Base-by-base conservation (phyloP, 2,113 vertebrate genomes). In the Toxotes chatareus region DNA sequence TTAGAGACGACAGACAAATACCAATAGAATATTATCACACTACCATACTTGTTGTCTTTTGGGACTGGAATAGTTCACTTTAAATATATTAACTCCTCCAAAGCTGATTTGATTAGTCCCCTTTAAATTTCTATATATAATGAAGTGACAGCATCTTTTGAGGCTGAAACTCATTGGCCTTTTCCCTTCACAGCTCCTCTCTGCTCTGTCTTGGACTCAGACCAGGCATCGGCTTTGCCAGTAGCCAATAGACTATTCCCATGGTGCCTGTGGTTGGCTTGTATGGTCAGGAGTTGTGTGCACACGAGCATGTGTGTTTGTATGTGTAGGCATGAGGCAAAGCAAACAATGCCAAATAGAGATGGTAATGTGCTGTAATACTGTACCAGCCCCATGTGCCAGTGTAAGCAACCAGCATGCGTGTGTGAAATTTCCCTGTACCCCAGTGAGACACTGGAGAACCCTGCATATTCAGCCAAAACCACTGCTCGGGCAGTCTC, bases 341-440 rank as follows among this genome's bases (percentile, higher is more conserved):
- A 90, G 83, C 68, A 89, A 93, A 93, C 90, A 89, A 87, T 91
- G 88, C 89, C 91, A 93, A 92, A 89, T 85, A 89, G 80, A 88
- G 86, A 89, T 84, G 74, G 88, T 90, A 92, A 91, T 93, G 89
- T 88, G 78, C 64, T 89, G 90, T 92, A 90, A 89, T 90, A 93
- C 88, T 89, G 89, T 92, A 89, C 82, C 86, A 87, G 85, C 88
- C 84, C 82, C 74, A 53, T 91, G 92, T 91, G 88, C 90, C 89
- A 91, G 92, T 89, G 86, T 89, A 88, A 91, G 89, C 83, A 91
- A 89, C 63, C 83, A 88, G 86, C 82, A 57, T 82, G 87, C 34
- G 55, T 74, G 80, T 90, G 88, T 92, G 86, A 92, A 90, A 92
- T 82, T 86, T 67, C 88, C 80, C 80, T 82, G 84, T 81, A 79